Percentiles rank a stretch among this genome's conserved stretches.
phyloP scores from a whole-genome alignment of 2,113 vertebrate species.

The Odontesthes bonariensis region DNA sequence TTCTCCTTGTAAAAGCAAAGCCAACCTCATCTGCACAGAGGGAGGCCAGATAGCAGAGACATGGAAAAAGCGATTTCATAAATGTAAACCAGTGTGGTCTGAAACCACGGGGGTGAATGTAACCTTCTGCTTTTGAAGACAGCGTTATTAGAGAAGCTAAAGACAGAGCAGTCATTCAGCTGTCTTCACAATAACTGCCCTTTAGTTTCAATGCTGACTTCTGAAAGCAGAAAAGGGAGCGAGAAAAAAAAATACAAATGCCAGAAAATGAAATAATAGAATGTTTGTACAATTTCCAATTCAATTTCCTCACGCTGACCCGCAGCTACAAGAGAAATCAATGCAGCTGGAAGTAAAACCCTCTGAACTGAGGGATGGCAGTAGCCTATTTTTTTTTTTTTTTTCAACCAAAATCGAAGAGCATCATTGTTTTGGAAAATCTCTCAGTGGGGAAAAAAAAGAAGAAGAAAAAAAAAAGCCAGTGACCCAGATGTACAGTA shows the following conservation, averaged over 20 bases:
- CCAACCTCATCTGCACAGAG: conserved; percentile 46
- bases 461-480: conserved; percentile 44
- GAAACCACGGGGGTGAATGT: conserved; percentile 74
- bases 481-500: conserved; percentile 23
- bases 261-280: conserved; percentile 78
- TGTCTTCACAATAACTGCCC: conserved; percentile 68
- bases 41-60: conserved; percentile 34
- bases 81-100: conserved; percentile 70
- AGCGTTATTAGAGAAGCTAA: conserved; percentile 71
- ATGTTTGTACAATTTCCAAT: conserved; percentile 80
- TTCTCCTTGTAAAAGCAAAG: conserved; percentile 48
- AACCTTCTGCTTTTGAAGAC: conserved; percentile 77
- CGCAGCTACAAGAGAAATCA: conserved; percentile 80
- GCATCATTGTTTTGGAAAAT: conserved; percentile 55
- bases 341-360: conserved; percentile 71
- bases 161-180: conserved; percentile 74
- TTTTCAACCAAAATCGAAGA: conserved; percentile 46
- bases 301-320: conserved; percentile 82
- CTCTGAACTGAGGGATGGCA: conserved; percentile 54
- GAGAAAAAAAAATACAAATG: conserved; percentile 54
- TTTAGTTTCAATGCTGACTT: conserved; percentile 65
- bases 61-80: conserved; percentile 58
- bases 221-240: conserved; percentile 49
- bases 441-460: conserved; percentile 48
- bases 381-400: conserved; percentile 47